Base-by-base conservation (phyloP, 2,888 invertebrate species). In the Drosophila parthenogenetica region DNA sequence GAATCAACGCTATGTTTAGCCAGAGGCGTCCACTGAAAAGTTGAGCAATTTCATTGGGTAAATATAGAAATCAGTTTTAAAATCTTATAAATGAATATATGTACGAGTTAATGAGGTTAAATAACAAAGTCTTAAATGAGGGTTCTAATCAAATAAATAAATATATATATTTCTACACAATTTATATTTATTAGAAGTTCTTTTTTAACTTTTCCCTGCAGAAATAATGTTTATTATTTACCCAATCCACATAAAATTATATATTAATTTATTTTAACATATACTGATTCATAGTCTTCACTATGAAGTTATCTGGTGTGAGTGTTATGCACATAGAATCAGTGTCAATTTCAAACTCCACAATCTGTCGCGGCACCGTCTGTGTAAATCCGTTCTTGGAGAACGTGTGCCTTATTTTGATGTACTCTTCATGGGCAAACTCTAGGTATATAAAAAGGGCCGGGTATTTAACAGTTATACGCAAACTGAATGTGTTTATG, bases 371-470 rank as follows among this genome's bases (percentile, higher is more conserved):
- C 0, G 92, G 91, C 1, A 84, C 80, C 3, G 90, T 73, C 76
- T 92, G 91, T 19, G 92, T 87, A 43, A 91, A 92, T 5, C 92
- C 92, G 77, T 92, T 92, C 19, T 81, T 86, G 0, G 92, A 92
- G 16, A 92, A 79, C 32, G 66, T 78, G 66, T 92, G 91, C 13
- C 72, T 77, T 3, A 78, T 64, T 8, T 25, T 57, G 0, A 61
- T 19, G 19, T 73, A 68, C 1, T 65, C 51, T 0, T 75, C 76
- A 73, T 90, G 85, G 0, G 60, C 39, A 1, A 93, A 22, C 68
- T 92, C 90, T 13, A 92, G 55, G 43, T 90, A 92, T 2, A 93
- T 86, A 55, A 92, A 92, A 0, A 92, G 55, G 0, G 92, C 91
- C 0, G 92, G 92, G 14, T 73, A 80, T 16, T 77, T 78, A 1